These are phyloP conservation scores for Drosophila parvula DNA, from an alignment of 1,140 invertebrate genomes.

Conservation along the genomic window DNA sequence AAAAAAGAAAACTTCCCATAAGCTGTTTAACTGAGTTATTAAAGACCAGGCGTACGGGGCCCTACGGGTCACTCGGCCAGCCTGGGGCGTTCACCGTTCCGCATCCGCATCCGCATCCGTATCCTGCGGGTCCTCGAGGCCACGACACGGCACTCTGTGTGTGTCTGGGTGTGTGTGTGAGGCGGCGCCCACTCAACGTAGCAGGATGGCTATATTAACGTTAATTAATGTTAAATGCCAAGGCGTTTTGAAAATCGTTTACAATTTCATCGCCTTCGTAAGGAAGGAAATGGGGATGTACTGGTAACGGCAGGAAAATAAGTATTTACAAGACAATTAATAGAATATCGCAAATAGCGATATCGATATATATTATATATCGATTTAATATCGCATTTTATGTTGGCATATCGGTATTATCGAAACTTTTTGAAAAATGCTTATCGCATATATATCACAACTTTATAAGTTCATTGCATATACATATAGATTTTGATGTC, in stretches of 20 bases:
- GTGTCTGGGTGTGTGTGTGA: background rate
- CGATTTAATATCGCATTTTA: no score
- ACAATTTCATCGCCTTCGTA: constrained; percentile 6
- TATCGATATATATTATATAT: no score
- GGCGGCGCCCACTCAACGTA: no score
- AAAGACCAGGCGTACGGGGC: constrained; percentile 2
- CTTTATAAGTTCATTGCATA: no score
- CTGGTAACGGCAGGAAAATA: no score
- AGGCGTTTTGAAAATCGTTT: constrained; percentile 56
- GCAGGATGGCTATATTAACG: constrained; percentile 53
- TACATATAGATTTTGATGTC: no score
- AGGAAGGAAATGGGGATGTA: background rate
- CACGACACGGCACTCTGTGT: background rate
- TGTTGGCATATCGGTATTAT: no score
- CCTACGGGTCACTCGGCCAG: background rate
- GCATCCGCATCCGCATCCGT: constrained; percentile 7
- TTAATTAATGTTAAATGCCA: constrained; percentile 67
- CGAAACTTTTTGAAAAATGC: no score
- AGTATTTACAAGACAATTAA: no score
- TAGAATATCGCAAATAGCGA: no score
- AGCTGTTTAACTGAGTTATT: constrained; percentile 66
- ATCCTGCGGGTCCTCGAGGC: constrained; percentile 6
- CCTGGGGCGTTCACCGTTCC: constrained; percentile 4
- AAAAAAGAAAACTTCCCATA: constrained; percentile 55
- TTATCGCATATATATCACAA: no score